phyloP scores from a whole-genome alignment of 1,140 invertebrate genomes.

The Drosophila lacertosa region DNA sequence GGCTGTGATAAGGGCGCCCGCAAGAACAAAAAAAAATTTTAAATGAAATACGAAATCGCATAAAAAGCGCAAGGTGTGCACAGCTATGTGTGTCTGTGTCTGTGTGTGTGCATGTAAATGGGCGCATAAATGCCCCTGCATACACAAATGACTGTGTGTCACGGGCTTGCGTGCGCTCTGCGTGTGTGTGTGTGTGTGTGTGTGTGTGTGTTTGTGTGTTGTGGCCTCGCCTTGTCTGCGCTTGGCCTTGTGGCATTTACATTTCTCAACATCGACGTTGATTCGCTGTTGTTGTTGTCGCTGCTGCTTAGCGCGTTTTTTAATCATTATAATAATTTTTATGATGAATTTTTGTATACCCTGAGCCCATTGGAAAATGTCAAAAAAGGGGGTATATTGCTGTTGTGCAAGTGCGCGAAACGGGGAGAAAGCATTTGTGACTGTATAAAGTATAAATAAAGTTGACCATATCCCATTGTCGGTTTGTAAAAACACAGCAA shows the following conservation, averaged over 20 bases:
- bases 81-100: constrained; percentile 31
- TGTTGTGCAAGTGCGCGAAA: too few relatives aligned
- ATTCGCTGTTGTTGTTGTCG: constrained; percentile 32
- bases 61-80: constrained; percentile 59
- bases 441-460: too few relatives aligned
- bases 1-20: constrained; percentile 33
- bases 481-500: too few relatives aligned
- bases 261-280: constrained; percentile 70
- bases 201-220: constrained; percentile 45
- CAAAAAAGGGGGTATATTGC: too few relatives aligned
- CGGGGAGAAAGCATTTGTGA: too few relatives aligned
- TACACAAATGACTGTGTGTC: constrained; percentile 66
- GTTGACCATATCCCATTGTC: too few relatives aligned
- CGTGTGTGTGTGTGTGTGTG: constrained; percentile 31
- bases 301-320: constrained; percentile 55
- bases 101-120: constrained; percentile 15
- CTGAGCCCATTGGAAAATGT: too few relatives aligned
- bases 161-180: constrained; percentile 65
- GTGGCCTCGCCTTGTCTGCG: constrained; percentile 80
- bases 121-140: constrained; percentile 39
- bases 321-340: constrained; percentile 78
- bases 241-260: constrained; percentile 83
- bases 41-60: constrained; percentile 34
- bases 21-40: constrained; percentile 27
- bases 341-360: constrained; percentile 66